These are phyloP conservation scores for Aphelinus certus DNA, from an alignment of 1,140 invertebrate genomes.

Conservation along the genomic window DNA sequence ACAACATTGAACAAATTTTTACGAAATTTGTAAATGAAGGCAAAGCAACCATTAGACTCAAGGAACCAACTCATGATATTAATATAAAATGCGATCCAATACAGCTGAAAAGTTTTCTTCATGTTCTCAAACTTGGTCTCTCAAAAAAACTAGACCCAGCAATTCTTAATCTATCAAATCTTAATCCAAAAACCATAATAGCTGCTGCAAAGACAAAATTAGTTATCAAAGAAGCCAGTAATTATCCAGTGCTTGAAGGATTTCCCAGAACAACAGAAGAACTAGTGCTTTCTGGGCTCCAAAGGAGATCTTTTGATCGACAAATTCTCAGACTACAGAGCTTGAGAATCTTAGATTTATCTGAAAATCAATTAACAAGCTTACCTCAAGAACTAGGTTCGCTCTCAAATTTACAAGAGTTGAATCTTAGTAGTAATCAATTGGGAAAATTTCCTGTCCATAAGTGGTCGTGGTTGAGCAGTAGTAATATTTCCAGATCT, in stretches of 20 bases:
- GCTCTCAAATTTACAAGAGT: constrained; percentile 72
- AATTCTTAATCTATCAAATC: constrained; percentile 60
- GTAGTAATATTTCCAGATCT: constrained; percentile 63
- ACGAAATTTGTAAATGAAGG: constrained; percentile 77
- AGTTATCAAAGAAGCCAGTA: constrained; percentile 68
- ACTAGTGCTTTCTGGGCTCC: constrained; percentile 69
- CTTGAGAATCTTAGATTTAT: constrained; percentile 78
- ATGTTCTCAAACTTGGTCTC: constrained; percentile 70
- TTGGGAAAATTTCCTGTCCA: constrained; percentile 66
- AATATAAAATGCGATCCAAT: constrained; percentile 74
- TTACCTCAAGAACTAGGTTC: constrained; percentile 79
- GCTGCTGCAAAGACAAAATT: constrained; percentile 69
- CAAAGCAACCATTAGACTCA: constrained; percentile 78
- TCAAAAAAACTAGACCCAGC: constrained; percentile 68
- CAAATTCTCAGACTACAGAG: constrained; percentile 73
- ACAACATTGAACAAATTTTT: constrained; percentile 74
- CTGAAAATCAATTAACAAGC: constrained; percentile 77
- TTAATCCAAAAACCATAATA: constrained; percentile 64
- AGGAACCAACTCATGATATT: constrained; percentile 75
- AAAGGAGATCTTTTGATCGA: constrained; percentile 72
- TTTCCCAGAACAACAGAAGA: constrained; percentile 73
- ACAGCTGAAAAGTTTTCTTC: constrained; percentile 76
- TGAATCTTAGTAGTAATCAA: constrained; percentile 78
- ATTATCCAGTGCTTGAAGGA: constrained; percentile 74
- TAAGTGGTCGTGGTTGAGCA: constrained; percentile 75